Conservation (phyloP, 1,140 invertebrate genomes). For the Cydia splendana region DNA sequence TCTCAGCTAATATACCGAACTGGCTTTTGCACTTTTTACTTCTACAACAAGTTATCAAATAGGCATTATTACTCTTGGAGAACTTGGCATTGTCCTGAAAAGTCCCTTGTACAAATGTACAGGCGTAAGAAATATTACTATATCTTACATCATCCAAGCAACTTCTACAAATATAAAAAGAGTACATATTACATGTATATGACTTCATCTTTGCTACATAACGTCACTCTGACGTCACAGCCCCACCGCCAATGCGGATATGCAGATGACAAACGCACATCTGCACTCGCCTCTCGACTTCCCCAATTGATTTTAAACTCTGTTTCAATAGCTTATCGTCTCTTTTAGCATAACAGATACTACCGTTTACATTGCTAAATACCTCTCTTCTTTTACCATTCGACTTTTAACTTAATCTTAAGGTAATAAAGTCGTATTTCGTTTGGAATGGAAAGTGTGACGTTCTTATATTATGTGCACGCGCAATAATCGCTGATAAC, state of each 20-base stretch:
- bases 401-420: background rate
- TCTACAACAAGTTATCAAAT: too few relatives aligned
- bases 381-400: background rate
- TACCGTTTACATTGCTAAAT: background rate
- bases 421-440: background rate
- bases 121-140: background rate
- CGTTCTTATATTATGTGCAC: background rate
- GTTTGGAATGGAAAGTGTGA: background rate
- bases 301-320: background rate
- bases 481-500: slow-evolving; percentile 17
- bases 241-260: slow-evolving; percentile 2
- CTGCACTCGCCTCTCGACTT: background rate
- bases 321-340: background rate
- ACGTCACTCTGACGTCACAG: slow-evolving; percentile 12
- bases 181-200: background rate
- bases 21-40: too few relatives aligned
- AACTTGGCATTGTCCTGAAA: too few relatives aligned
- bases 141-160: background rate
- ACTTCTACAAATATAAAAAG: background rate
- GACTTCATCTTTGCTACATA: background rate
- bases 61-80: too few relatives aligned
- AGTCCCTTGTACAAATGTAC: too few relatives aligned
- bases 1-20: too few relatives aligned
- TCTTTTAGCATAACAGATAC: background rate
- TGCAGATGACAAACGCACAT: background rate